Conservation (phyloP, 2,797 vertebrate genomes). For the Ceryle rudis region DNA sequence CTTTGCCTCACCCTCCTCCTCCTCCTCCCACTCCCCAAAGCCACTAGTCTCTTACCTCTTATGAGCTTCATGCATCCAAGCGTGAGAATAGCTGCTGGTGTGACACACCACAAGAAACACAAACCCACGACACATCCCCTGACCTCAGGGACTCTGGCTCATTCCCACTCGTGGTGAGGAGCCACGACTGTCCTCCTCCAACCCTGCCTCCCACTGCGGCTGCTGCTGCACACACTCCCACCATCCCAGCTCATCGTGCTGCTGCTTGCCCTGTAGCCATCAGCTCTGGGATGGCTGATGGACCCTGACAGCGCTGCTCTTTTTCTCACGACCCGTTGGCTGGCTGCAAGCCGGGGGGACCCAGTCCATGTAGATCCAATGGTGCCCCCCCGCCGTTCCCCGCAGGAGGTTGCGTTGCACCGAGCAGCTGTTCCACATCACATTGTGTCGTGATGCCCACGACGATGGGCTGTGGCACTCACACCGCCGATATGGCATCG, state of each 20-base stretch:
- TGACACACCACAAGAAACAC: accelerated
- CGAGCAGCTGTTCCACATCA: constrained; percentile 68
- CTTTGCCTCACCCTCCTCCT: not conserved
- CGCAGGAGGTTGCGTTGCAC: not conserved
- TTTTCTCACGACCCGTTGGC: constrained; percentile 48
- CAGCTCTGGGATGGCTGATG: constrained; percentile 13
- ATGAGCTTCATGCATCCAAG: accelerated
- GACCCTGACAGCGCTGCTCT: constrained; percentile 69
- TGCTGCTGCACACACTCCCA: accelerated
- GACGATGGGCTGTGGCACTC: not conserved
- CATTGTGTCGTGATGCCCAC: not conserved
- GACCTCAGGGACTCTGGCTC: not conserved
- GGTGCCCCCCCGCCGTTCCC: not conserved
- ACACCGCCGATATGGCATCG: accelerated
- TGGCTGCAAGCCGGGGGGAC: not conserved
- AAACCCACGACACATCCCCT: accelerated
- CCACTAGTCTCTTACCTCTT: not conserved
- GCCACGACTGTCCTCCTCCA: accelerated
- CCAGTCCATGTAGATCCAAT: not conserved
- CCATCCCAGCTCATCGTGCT: accelerated
- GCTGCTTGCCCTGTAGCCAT: not conserved
- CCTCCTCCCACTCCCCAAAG: not conserved
- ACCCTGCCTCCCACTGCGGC: accelerated
- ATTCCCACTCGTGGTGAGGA: accelerated
- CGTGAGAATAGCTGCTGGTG: accelerated